Percentiles rank a stretch among this genome's conserved stretches.
These are phyloP conservation scores for Hippocampus guttulatus DNA, from an alignment of 2,113 vertebrate genomes.

Conservation along the genomic window DNA sequence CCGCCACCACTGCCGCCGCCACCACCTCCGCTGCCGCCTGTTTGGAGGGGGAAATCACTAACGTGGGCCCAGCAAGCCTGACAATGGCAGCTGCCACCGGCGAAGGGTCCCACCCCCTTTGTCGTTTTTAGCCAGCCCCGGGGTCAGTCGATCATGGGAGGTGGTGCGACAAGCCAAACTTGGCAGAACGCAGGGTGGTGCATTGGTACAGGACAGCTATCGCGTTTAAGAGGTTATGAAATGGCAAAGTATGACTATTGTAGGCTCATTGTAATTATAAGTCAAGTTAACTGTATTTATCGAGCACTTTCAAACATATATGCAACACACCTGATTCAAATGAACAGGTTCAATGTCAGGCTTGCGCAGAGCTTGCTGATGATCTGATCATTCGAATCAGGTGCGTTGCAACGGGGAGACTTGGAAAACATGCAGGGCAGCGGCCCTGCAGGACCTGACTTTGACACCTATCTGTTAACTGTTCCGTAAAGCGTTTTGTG, in stretches of 20 bases:
- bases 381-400: too few species aligned
- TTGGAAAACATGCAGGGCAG: too few species aligned
- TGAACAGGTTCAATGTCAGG: too few species aligned
- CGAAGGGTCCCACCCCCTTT: constrained; percentile 44
- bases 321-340: too few species aligned
- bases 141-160: constrained; percentile 55
- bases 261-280: neutral
- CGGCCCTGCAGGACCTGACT: too few species aligned
- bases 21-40: constrained; percentile 10
- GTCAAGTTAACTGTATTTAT: too few species aligned
- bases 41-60: constrained; percentile 62
- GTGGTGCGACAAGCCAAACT: constrained; percentile 35
- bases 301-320: too few species aligned
- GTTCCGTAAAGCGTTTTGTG: too few species aligned
- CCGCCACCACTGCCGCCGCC: constrained; percentile 31
- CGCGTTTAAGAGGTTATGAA: constrained; percentile 39
- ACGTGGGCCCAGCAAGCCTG: constrained; percentile 52
- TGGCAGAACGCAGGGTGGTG: constrained; percentile 17
- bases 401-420: too few species aligned
- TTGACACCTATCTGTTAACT: too few species aligned
- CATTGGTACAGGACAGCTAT: constrained; percentile 17
- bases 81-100: constrained; percentile 73
- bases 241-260: neutral
- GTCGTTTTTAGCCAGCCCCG: constrained; percentile 65
- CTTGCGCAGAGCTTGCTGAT: too few species aligned